Conservation (phyloP, 2,888 invertebrate species). For the Congeria kusceri region DNA sequence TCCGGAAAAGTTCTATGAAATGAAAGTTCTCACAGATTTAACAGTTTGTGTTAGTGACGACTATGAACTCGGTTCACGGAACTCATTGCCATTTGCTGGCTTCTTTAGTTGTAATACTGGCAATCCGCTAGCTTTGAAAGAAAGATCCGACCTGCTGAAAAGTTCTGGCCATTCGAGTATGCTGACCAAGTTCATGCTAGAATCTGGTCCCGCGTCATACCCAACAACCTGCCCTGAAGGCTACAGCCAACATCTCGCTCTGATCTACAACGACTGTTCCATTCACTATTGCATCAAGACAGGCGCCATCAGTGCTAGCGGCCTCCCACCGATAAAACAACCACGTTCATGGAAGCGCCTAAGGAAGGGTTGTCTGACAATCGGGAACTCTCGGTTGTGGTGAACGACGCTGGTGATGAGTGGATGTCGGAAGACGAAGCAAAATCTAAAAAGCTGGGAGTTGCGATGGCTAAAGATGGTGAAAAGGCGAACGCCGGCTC, state of each 20-base stretch:
- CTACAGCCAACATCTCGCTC: conserved; percentile 76
- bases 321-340: conserved; percentile 69
- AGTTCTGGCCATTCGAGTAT: conserved; percentile 13
- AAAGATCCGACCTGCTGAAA: conserved; percentile 16
- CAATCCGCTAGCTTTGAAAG: conserved; percentile 67
- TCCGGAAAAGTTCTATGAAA: conserved; percentile 69
- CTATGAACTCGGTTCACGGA: conserved; percentile 67
- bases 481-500: not conserved
- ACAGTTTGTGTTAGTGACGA: conserved; percentile 79
- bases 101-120: conserved; percentile 76
- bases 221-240: conserved; percentile 74
- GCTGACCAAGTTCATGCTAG: conserved; percentile 52
- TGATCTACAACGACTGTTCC: conserved; percentile 72
- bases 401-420: conserved; percentile 61
- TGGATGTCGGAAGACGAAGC: conserved; percentile 61
- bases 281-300: conserved; percentile 75
- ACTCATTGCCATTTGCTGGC: conserved; percentile 77
- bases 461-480: not conserved
- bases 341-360: conserved; percentile 73
- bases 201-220: conserved; percentile 58
- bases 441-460: conserved; percentile 1
- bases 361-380: conserved; percentile 1
- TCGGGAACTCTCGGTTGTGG: conserved; percentile 28
- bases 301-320: conserved; percentile 68
- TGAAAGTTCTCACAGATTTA: conserved; percentile 65